Evolutionary conservation across 2,113 vertebrate genomes (phyloP).

Genomic region (Alethe diademata): DNA sequence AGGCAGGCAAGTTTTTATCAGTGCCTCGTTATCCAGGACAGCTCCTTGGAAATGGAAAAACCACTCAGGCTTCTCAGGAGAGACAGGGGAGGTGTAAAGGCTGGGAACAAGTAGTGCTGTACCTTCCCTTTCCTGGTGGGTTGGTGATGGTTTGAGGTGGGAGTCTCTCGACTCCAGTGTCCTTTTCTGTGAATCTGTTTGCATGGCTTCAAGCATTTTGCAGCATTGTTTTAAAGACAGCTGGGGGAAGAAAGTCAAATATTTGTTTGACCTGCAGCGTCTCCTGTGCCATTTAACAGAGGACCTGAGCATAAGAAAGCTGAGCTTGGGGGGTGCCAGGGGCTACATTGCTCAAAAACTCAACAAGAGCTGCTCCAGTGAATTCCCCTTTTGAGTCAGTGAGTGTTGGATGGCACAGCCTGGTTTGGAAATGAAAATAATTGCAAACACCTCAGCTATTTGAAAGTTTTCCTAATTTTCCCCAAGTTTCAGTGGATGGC

Average conservation of each 20-base stretch:
- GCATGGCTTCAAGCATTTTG: not conserved
- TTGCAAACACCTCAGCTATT: not conserved
- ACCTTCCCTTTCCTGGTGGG: not conserved
- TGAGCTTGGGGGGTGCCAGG: not conserved
- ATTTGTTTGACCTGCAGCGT: not conserved
- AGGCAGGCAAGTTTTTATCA: not conserved
- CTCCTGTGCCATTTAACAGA: not conserved
- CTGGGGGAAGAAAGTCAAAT: not conserved
- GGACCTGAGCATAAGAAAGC: not conserved
- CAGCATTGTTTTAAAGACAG: not conserved
- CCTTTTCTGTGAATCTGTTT: not conserved
- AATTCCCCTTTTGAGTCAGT: not conserved
- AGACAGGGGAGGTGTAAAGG: not conserved
- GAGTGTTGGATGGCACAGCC: not conserved
- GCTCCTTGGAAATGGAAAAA: not conserved
- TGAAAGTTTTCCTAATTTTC: not conserved
- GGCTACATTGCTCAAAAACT: not conserved
- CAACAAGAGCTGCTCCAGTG: not conserved
- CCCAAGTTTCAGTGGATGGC: not conserved
- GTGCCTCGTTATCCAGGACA: not conserved
- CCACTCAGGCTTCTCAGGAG: not conserved
- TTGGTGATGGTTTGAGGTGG: not conserved
- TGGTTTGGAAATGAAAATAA: not conserved
- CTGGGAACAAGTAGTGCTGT: not conserved
- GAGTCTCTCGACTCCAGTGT: not conserved